A percentile compares a stretch with the other conserved stretches of the same genome.
Evolutionary conservation across 2,888 invertebrate species (phyloP).

Genomic region (Pandemis corylana): DNA sequence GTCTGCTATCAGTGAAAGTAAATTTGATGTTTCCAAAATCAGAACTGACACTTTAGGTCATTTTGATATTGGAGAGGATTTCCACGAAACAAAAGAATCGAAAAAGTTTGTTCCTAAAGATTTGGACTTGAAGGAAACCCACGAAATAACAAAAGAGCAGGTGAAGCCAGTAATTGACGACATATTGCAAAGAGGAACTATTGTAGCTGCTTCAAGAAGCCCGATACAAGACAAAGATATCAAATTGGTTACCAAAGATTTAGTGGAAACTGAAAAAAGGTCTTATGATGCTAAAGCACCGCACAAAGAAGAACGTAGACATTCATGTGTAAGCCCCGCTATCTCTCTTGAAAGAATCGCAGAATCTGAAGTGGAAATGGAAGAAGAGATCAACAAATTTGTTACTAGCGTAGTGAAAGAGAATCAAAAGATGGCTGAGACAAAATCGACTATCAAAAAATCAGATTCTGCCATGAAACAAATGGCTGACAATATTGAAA

Average conservation of each 20-base stretch:
- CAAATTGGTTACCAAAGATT: conserved; percentile 69
- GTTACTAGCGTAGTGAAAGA: conserved; percentile 47
- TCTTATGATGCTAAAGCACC: conserved; percentile 81
- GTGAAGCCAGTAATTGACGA: conserved; percentile 78
- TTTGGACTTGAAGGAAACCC: conserved; percentile 59
- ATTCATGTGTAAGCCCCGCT: conserved; percentile 80
- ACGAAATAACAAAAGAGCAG: conserved; percentile 75
- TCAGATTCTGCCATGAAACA: conserved; percentile 82
- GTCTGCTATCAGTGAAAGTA: conserved; percentile 53
- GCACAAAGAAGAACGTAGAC: conserved; percentile 76
- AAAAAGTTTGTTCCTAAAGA: conserved; percentile 64
- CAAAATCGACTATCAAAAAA: conserved; percentile 67
- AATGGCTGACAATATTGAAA: conserved; percentile 83
- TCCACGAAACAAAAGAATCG: conserved; percentile 55
- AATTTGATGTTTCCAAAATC: conserved; percentile 77
- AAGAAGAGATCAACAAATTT: conserved; percentile 66
- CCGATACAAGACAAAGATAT: conserved; percentile 74
- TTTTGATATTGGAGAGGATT: conserved; percentile 63
- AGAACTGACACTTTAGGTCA: conserved; percentile 74
- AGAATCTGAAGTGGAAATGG: conserved; percentile 78
- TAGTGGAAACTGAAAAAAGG: conserved; percentile 73
- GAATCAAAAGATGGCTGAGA: conserved; percentile 51
- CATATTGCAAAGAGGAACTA: conserved; percentile 73
- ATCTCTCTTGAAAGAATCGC: conserved; percentile 79
- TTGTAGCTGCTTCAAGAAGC: conserved; percentile 70